Evolutionary conservation across 2,113 vertebrate species (phyloP).

Genomic region (Anser cygnoides): DNA sequence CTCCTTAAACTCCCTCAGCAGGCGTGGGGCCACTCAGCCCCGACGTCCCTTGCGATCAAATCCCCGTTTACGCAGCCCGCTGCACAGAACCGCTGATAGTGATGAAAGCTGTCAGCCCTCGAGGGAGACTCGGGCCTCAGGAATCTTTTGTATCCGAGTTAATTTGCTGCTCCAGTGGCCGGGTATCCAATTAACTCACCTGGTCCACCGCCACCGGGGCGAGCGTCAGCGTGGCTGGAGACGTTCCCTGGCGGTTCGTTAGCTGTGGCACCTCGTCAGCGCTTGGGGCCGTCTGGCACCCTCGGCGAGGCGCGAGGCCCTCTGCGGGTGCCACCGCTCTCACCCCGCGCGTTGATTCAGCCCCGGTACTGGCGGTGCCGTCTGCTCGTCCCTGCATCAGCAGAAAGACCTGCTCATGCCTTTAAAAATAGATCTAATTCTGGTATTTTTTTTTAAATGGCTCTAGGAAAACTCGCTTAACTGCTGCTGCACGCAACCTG

Average conservation of each 20-base stretch:
- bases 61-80: neutral
- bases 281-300: neutral
- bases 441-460: neutral
- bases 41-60: too few relatives aligned
- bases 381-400: neutral
- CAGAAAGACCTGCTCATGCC: accelerated
- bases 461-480: neutral
- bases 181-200: neutral
- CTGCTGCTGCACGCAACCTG: accelerated
- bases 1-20: neutral
- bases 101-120: neutral
- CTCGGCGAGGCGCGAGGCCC: neutral
- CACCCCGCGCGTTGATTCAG: neutral
- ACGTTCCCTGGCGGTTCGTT: neutral
- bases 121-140: neutral
- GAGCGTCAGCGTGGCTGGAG: neutral
- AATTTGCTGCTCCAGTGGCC: neutral
- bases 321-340: accelerated
- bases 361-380: neutral
- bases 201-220: neutral
- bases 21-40: too few relatives aligned
- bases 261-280: neutral
- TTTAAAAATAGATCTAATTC: neutral
- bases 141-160: neutral
- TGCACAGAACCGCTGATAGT: neutral